Percentiles rank a stretch among this genome's conserved stretches.
phyloP scores from a whole-genome alignment of 2,888 invertebrate genomes.

The Ashinkailepas kermadecensis region DNA sequence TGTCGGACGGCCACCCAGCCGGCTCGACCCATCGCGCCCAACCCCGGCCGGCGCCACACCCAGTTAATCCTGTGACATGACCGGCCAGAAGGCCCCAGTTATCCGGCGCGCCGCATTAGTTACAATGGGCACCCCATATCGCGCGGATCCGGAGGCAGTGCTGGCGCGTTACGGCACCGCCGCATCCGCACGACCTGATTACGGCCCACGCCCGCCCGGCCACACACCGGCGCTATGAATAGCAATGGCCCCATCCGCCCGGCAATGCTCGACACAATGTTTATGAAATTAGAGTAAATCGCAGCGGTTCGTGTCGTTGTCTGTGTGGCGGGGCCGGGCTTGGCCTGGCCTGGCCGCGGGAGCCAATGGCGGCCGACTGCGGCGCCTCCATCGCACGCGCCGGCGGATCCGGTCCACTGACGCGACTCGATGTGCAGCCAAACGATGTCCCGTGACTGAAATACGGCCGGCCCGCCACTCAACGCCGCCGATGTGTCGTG shows the following conservation, averaged over 20 bases:
- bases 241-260: constrained; percentile 1
- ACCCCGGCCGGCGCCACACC: too few species aligned
- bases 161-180: not conserved
- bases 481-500: not conserved
- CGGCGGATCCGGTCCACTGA: too few species aligned
- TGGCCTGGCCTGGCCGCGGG: not conserved
- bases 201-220: not conserved
- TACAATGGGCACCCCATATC: not conserved
- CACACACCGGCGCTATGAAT: not conserved
- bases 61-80: not conserved
- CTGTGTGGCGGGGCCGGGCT: not conserved
- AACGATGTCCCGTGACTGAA: too few species aligned
- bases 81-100: not conserved
- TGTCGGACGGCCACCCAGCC: too few species aligned
- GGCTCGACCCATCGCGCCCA: too few species aligned
- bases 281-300: constrained; percentile 20
- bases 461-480: too few species aligned
- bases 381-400: too few species aligned
- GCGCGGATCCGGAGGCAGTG: not conserved
- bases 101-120: not conserved
- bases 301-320: not conserved
- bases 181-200: constrained; percentile 16
- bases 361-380: not conserved
- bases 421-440: too few species aligned
- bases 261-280: not conserved